Conservation (phyloP, 2,888 invertebrate species). For the Chrysomela aeneicollis region DNA sequence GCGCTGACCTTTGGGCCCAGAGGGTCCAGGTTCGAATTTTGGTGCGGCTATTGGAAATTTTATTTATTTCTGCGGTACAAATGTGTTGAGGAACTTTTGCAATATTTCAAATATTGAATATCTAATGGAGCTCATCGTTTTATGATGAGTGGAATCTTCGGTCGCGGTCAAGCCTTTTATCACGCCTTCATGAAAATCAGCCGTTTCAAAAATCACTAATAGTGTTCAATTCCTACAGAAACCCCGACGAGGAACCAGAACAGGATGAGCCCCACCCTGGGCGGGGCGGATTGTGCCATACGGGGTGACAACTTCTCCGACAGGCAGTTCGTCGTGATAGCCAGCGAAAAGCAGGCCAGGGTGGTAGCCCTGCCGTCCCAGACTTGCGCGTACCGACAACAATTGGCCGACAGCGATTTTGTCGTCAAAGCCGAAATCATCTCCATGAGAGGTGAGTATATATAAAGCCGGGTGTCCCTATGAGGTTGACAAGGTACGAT, state of each 20-base stretch:
- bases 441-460: conserved; percentile 80
- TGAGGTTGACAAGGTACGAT: no score
- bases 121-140: no score
- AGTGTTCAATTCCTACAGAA: conserved; percentile 55
- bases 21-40: no score
- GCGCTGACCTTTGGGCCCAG: no score
- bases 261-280: conserved; percentile 80
- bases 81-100: no score
- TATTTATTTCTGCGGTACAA: no score
- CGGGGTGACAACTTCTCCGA: conserved; percentile 69
- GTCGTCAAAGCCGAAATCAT: conserved; percentile 94
- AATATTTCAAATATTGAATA: no score
- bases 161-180: no score
- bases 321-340: conserved; percentile 91
- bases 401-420: conserved; percentile 91
- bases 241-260: conserved; percentile 74
- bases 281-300: conserved; percentile 58
- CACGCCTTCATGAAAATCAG: no score
- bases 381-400: conserved; percentile 92
- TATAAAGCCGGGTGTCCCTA: not conserved
- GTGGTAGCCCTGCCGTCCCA: conserved; percentile 95
- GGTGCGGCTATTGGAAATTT: no score
- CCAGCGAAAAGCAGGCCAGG: conserved; percentile 94
- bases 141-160: no score
- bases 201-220: conserved; percentile 14